phyloP scores from a whole-genome alignment of 2,797 vertebrate genomes.

The Morelia viridis region DNA sequence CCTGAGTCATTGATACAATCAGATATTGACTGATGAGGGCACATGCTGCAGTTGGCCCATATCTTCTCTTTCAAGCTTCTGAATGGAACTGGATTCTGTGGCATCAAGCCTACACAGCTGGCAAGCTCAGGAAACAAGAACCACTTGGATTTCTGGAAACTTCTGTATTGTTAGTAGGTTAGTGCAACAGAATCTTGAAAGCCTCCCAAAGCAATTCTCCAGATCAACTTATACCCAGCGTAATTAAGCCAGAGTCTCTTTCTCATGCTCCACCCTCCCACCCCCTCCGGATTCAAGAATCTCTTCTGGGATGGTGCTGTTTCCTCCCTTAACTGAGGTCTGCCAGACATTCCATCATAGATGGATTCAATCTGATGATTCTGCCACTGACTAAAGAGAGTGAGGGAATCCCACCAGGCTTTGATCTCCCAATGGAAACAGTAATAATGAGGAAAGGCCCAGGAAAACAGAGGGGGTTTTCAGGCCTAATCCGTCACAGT shows the following conservation, averaged over 20 bases:
- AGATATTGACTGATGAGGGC: too few relatives aligned
- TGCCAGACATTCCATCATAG: neutral
- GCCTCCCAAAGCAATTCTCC: too few relatives aligned
- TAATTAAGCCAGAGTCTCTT: neutral
- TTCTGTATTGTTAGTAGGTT: too few relatives aligned
- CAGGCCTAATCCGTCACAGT: constrained; percentile 28
- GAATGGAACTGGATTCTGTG: too few relatives aligned
- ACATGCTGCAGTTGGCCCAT: neutral
- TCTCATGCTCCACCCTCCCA: neutral
- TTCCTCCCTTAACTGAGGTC: neutral
- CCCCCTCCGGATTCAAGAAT: too few relatives aligned
- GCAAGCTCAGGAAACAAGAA: too few relatives aligned
- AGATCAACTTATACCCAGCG: neutral
- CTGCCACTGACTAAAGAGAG: neutral
- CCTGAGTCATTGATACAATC: neutral
- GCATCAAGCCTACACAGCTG: too few relatives aligned
- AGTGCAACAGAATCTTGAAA: too few relatives aligned
- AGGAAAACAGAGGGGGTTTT: neutral
- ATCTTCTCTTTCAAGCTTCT: neutral
- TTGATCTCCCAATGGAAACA: neutral
- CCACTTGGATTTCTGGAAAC: too few relatives aligned
- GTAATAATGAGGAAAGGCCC: neutral
- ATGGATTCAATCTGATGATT: neutral
- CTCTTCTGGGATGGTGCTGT: too few relatives aligned
- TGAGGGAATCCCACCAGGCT: neutral